These are phyloP conservation scores for Drosophila anomalata DNA, from an alignment of 2,888 invertebrate genomes.

Conservation along the genomic window DNA sequence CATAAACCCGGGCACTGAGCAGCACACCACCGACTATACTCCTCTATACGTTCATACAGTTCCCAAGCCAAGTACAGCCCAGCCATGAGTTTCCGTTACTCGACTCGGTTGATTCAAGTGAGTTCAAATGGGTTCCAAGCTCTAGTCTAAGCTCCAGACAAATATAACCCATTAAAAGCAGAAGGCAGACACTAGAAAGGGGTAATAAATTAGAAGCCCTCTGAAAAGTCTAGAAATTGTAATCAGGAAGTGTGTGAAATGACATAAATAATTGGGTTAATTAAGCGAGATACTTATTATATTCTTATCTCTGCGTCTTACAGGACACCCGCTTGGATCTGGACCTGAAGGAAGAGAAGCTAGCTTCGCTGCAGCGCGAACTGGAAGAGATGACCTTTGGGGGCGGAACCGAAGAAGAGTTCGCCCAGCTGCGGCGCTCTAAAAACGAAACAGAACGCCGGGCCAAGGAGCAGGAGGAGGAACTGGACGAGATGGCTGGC, in stretches of 20 bases:
- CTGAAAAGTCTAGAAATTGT: background rate
- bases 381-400: constrained; percentile 93
- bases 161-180: constrained; percentile 8
- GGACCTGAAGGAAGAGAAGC: constrained; percentile 94
- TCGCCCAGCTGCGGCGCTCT: constrained; percentile 91
- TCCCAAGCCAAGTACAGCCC: constrained; percentile 55
- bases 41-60: constrained; percentile 1
- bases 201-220: background rate
- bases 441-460: constrained; percentile 95
- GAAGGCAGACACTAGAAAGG: background rate
- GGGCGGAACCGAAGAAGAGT: constrained; percentile 93
- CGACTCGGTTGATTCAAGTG: constrained; percentile 67
- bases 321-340: constrained; percentile 94
- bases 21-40: constrained; percentile 6
- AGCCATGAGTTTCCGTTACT: constrained; percentile 73
- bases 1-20: constrained; percentile 19
- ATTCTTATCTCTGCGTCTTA: constrained; percentile 21
- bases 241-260: background rate
- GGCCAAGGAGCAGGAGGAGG: constrained; percentile 95
- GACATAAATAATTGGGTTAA: background rate
- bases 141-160: background rate
- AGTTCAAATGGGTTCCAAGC: constrained; percentile 25
- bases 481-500: constrained; percentile 97
- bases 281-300: background rate
- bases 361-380: constrained; percentile 91